Conservation (phyloP, 2,113 vertebrate species). For the Vidua macroura region DNA sequence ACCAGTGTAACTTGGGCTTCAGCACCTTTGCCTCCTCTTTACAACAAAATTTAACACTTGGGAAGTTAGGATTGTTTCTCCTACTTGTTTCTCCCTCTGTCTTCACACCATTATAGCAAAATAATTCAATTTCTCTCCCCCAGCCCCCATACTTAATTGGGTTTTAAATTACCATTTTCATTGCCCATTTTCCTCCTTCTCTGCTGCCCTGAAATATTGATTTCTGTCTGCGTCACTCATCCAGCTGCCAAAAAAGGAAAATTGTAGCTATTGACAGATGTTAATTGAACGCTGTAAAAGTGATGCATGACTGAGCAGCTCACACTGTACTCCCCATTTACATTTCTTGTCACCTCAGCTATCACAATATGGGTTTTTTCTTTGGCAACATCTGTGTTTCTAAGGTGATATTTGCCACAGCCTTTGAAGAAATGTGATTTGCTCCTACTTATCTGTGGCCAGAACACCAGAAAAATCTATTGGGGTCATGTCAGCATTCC, state of each 20-base stretch:
- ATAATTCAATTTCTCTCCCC: neutral
- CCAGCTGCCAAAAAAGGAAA: slow-evolving; percentile 46
- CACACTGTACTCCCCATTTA: neutral
- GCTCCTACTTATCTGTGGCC: neutral
- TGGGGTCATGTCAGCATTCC: neutral
- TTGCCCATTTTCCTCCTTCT: neutral
- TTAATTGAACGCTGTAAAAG: slow-evolving; percentile 34
- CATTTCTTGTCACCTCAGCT: neutral
- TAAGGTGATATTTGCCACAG: slow-evolving; percentile 17
- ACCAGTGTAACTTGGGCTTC: neutral
- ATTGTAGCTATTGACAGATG: slow-evolving; percentile 46
- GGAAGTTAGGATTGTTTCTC: neutral
- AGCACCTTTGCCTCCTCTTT: neutral
- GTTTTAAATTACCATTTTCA: slow-evolving; percentile 29
- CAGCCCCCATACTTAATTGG: slow-evolving; percentile 4
- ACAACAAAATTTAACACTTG: neutral
- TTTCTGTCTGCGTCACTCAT: neutral
- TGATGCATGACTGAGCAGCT: neutral
- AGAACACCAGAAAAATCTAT: neutral
- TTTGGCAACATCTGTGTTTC: slow-evolving; percentile 13
- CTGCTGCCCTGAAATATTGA: slow-evolving; percentile 3
- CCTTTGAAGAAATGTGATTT: neutral
- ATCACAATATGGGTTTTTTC: neutral
- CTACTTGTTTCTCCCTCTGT: neutral
- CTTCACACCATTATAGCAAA: neutral